Evolutionary conservation across 2,113 vertebrate species (phyloP).

Genomic region (Vimba vimba): DNA sequence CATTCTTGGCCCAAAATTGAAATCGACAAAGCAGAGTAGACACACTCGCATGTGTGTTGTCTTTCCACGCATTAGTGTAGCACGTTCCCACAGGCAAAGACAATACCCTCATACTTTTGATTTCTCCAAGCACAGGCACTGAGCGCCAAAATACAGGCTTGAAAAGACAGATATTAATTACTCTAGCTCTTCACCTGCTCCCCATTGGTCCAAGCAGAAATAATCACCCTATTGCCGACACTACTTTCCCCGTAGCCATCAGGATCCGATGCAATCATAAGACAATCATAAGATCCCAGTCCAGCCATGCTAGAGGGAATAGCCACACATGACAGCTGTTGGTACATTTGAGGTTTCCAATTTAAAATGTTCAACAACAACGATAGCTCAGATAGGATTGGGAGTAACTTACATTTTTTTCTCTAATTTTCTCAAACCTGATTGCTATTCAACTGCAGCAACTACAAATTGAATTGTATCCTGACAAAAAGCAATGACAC

Average conservation of each 20-base stretch:
- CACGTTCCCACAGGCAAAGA: neutral
- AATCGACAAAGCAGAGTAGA: conserved; percentile 28
- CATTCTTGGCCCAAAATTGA: neutral
- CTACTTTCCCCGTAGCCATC: conserved; percentile 15
- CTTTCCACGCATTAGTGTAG: neutral
- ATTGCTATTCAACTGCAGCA: neutral
- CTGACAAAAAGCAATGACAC: neutral
- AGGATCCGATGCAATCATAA: conserved; percentile 29
- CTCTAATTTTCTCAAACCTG: conserved; percentile 41
- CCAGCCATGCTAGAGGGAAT: conserved; percentile 25
- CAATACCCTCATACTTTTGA: conserved; percentile 19
- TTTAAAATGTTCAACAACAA: conserved; percentile 34
- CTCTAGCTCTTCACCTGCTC: conserved; percentile 6
- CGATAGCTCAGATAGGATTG: conserved; percentile 8
- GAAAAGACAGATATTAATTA: conserved; percentile 50
- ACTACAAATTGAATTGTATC: conserved; percentile 8
- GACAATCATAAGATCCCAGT: conserved; percentile 22
- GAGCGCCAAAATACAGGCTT: neutral
- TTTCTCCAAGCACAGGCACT: conserved; percentile 10
- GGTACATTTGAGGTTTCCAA: conserved; percentile 37
- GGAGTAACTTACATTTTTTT: conserved; percentile 25
- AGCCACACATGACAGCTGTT: conserved; percentile 24
- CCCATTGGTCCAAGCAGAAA: conserved; percentile 37
- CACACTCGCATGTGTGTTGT: neutral
- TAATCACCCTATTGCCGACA: conserved; percentile 35